Percentiles rank a stretch among this genome's conserved stretches.
Evolutionary conservation across 2,797 vertebrate species (phyloP).

Genomic region (Macropus fuliginosus): DNA sequence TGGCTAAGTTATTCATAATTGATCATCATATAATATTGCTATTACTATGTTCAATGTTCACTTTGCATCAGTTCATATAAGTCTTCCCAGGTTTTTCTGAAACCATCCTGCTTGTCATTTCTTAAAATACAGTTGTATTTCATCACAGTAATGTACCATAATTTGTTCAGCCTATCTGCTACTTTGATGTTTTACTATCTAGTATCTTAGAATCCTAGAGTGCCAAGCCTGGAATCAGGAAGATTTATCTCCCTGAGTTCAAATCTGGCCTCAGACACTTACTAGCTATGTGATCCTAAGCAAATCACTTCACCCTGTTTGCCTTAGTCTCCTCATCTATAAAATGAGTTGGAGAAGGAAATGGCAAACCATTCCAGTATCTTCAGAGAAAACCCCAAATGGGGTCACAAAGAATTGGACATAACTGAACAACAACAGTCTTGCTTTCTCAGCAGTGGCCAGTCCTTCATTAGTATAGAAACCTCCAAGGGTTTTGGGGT

Average conservation of each 20-base stretch:
- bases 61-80: neutral
- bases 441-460: neutral
- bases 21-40: neutral
- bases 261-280: neutral
- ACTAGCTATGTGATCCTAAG: neutral
- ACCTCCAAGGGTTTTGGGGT: neutral
- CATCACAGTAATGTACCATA: neutral
- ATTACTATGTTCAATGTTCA: neutral
- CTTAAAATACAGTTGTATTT: neutral
- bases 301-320: no score
- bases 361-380: neutral
- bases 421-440: neutral
- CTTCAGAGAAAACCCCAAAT: neutral
- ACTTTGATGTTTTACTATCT: neutral
- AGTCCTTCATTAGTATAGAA: neutral
- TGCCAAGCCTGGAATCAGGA: neutral
- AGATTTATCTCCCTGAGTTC: neutral
- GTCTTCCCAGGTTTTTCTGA: neutral
- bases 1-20: neutral
- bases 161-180: neutral
- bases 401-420: neutral
- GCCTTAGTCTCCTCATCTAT: neutral
- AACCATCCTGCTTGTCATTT: neutral
- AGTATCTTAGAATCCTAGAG: neutral
- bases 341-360: neutral